These are phyloP conservation scores for Xiphophorus birchmanni DNA, from an alignment of 2,797 vertebrate species.

Conservation along the genomic window DNA sequence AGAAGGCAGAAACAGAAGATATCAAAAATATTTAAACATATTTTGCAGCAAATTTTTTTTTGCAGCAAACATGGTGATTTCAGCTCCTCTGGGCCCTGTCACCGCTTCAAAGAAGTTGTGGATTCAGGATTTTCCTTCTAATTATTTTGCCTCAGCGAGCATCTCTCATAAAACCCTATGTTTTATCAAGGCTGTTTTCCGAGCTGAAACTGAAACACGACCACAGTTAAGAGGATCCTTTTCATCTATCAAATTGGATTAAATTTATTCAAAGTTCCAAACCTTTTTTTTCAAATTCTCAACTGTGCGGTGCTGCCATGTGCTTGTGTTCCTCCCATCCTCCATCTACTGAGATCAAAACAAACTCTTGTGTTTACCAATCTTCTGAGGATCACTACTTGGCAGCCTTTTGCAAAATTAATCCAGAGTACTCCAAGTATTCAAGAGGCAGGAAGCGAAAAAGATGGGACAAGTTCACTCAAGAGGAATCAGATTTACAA, in stretches of 20 bases:
- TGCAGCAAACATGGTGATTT: neutral
- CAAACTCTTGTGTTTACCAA: slow-evolving; percentile 60
- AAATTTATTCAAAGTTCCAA: slow-evolving; percentile 38
- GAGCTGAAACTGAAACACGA: slow-evolving; percentile 21
- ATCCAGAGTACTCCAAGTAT: slow-evolving; percentile 42
- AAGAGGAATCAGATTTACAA: slow-evolving; percentile 26
- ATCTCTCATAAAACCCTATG: neutral
- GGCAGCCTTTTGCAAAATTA: slow-evolving; percentile 57
- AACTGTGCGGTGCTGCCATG: slow-evolving; percentile 48
- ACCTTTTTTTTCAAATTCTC: slow-evolving; percentile 60
- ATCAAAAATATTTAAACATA: neutral
- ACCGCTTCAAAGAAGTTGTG: neutral
- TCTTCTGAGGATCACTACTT: slow-evolving; percentile 42
- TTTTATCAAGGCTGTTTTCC: slow-evolving; percentile 20
- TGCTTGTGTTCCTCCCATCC: slow-evolving; percentile 44
- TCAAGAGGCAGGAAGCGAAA: neutral
- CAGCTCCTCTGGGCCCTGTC: neutral
- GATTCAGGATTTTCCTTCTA: slow-evolving; percentile 23
- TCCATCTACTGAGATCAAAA: slow-evolving; percentile 68
- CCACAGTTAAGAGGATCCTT: slow-evolving; percentile 30
- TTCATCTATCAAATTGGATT: slow-evolving; percentile 56
- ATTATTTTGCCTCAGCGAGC: slow-evolving; percentile 21
- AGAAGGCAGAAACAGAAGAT: neutral
- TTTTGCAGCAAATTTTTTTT: neutral
- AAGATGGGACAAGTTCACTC: slow-evolving; percentile 19